Conservation (phyloP, 2,888 invertebrate genomes). For the Malthinus flaveolus region DNA sequence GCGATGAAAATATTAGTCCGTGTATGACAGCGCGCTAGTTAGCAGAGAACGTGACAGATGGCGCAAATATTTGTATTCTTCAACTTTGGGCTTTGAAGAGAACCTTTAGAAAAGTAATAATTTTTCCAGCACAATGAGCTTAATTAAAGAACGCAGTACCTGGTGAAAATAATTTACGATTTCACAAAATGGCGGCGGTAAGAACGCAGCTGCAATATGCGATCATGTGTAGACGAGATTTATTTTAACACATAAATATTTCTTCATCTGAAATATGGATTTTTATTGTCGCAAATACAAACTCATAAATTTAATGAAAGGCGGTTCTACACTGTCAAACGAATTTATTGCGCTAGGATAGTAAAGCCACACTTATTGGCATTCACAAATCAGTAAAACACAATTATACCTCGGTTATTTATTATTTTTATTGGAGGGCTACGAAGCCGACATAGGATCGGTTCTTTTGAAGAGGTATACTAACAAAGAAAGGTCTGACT, state of each 20-base stretch:
- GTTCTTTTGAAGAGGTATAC: conserved; percentile 43
- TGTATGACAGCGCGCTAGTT: no score
- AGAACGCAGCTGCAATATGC: conserved; percentile 30
- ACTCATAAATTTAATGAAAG: conserved; percentile 48
- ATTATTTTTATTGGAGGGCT: conserved; percentile 42
- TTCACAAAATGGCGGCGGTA: conserved; percentile 12
- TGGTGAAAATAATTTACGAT: conserved; percentile 17
- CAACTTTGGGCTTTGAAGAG: no score
- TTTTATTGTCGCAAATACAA: conserved; percentile 46
- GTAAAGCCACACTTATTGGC: conserved; percentile 44
- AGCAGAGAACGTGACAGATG: no score
- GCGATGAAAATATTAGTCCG: no score
- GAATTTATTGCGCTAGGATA: conserved; percentile 42
- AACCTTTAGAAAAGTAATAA: no score
- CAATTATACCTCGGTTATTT: conserved; percentile 46
- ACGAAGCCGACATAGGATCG: conserved; percentile 37
- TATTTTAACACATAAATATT: conserved; percentile 40
- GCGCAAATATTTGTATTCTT: no score
- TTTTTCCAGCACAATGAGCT: no score
- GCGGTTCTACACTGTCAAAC: conserved; percentile 43
- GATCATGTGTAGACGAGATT: conserved; percentile 29
- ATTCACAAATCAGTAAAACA: conserved; percentile 48
- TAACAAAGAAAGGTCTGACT: conserved; percentile 39
- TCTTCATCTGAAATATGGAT: conserved; percentile 45
- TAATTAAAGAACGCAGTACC: no score